Base-by-base conservation (phyloP, 1,140 invertebrate genomes). In the Eumaeus atala region DNA sequence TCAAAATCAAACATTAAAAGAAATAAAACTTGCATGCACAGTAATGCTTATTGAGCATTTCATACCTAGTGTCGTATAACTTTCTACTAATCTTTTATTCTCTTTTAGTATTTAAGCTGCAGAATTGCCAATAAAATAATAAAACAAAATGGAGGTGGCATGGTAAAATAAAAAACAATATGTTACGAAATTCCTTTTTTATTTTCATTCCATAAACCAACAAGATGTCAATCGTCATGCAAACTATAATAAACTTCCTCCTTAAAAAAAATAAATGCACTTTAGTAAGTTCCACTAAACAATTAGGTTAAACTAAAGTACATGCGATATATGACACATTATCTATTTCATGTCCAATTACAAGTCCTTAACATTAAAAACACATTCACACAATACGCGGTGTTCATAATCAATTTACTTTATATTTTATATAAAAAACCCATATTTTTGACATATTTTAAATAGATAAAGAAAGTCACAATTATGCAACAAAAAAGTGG, bases 251-350 rank as follows among this genome's bases (percentile, higher is more conserved):
- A 64, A 61, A 59, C 58, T 72, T 65, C 67, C 64, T 74, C 51
- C 50, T 63, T 66, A 71, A 66, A 73, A 74, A 76, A 74, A 70
- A 71, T 82, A 86, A 86, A 86, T 86, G 79, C 83, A 78, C 64
- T 65, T 70, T 72, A 52, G 51, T 52, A 52, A 66, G 70, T 77
- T 67, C 65, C 71, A 68, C 68, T 76, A 70, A 58, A 74, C 72
- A 69, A 60, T 54, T 72, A 64, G 51, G 59, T 59, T 69, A 70
- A 72, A 62, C 67, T 77, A 72, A 81, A 72, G 62, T 75, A 72
- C 59, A 66, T 77, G 71, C 73, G 71, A 75, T 74, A 74, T 74
- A 84, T 86, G 83, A 86, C 83, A 84, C 82, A 79, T 75, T 74
- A 79, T 51, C 42, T 56, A 62, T 56, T 54, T 54, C n/a, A 40